Evolutionary conservation across 2,888 invertebrate species (phyloP), one percentile per base, ranked within the genome.

Genomic region (Diloba caeruleocephala): DNA sequence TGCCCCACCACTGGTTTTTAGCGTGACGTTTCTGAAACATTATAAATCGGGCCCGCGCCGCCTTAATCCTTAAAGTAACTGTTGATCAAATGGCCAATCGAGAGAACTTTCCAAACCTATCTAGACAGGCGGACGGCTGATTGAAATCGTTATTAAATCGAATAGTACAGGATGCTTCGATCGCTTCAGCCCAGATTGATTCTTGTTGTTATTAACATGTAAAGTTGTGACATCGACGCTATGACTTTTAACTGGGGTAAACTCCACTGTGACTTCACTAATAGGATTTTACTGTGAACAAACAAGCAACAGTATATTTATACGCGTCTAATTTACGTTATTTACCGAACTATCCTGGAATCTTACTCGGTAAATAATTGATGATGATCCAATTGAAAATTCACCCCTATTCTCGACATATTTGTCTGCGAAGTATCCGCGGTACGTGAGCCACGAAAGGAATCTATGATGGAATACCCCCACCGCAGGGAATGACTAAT

Each of bases 401-500:
- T 79, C 74, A 80, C 79, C 78, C 77, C 74, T 71, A 72, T 74
- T 69, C 71, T 52, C 68, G 61, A 78, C 74, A 79, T 81, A 81
- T 79, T 79, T 80, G 81, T 77, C 75, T 72, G 69, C 43, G 70
- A 74, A 79, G 80, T 76, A 79, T 80, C 78, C 74, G 71, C 61
- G 79, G 74, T 71, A 74, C 74, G 77, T 62, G 71, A 67, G 75
- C 74, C 71, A 71, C 72, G 74, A 73, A 71, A 78, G 82, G 84
- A 82, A 84, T 83, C 79, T 80, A 78, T 82, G 79, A 83, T 78
- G 77, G 79, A 82, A 79, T 76, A 72, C 51, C 75, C 79, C 76
- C 76, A 70, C 76, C 78, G 72, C 71, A 66, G 69, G 76, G 81
- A 80, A 83, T 85, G 77, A 82, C 81, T 85, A 85, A 85, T 85